These are phyloP conservation scores for Recurvirostra avosetta DNA, from an alignment of 2,113 vertebrate genomes.

Conservation along the genomic window DNA sequence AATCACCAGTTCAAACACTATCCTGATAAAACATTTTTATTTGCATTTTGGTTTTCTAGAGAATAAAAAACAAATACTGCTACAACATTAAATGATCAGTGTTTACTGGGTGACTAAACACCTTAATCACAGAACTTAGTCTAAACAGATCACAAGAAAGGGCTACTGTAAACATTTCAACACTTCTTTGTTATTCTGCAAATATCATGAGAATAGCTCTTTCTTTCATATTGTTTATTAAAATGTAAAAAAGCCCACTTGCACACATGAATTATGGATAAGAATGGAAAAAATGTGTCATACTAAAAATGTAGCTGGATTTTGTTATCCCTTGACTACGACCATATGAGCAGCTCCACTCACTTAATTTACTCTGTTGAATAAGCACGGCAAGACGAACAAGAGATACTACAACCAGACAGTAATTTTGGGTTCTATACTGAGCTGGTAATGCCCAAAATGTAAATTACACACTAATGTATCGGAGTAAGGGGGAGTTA, in stretches of 20 bases:
- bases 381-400: neutral
- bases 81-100: neutral
- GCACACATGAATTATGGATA: constrained; percentile 48
- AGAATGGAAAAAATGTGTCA: constrained; percentile 40
- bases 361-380: neutral
- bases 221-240: constrained; percentile 36
- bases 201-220: constrained; percentile 24
- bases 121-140: neutral
- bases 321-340: neutral
- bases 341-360: neutral
- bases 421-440: neutral
- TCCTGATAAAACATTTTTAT: neutral
- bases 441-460: neutral
- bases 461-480: neutral
- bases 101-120: neutral
- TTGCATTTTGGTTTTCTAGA: neutral
- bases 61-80: neutral
- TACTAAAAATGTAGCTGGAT: neutral
- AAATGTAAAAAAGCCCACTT: constrained; percentile 49
- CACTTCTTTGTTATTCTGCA: constrained; percentile 8
- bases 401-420: neutral
- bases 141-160: constrained; percentile 22
- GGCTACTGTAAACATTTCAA: constrained; percentile 36
- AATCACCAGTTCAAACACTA: neutral
- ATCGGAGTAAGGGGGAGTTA: neutral